Base-by-base conservation (phyloP, 2,888 invertebrate species). In the Orthosia gracilis region DNA sequence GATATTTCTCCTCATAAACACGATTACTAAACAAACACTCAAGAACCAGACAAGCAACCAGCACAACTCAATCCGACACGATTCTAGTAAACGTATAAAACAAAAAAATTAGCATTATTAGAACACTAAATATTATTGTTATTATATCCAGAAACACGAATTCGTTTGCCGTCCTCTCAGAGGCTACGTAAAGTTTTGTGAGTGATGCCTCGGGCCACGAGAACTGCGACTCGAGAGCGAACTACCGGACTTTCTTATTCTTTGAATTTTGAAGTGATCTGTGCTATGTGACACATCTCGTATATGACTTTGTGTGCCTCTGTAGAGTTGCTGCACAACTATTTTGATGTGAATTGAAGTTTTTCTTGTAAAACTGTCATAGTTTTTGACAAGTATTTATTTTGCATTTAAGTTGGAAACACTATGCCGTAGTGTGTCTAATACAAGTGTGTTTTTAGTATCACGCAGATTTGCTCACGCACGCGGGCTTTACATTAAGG, bases 21-120 rank as follows among this genome's bases (percentile, higher is more conserved):
- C 13, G 17, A 54, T 26, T 18, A 31, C 18, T 40, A 50, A 55
- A 55, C 26, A 59, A 69, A 57, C 40, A 17, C 15, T 45, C 7
- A 50, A 58, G 23, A 58, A 18, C 11, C 3, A 52, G 15, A 77
- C 54, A 80, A 59, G 54, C 18, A 63, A 50, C 4, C 26, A 55
- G 31, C n/a, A 21, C 40, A 64, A 58, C 49, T 68, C 45, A 58
- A 64, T 57, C 58, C 47, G 40, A 57, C 58, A 49, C 54, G 15
- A 61, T 57, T 64, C 21, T 59, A 83, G 55, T 61, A 67, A 47
- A 18, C 55, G 50, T 65, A 76, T 70, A 75, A 72, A 57, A 78
- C 80, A 89, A 89, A 88, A 80, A 84, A 87, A 88, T 89, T 80
- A 89, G 73, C 76, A 72, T 80, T 86, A 89, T 89, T 88, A 85